A percentile compares a stretch with the other conserved stretches of the same genome.
Evolutionary conservation across 2,113 vertebrate genomes (phyloP).

Genomic region (Engraulis encrasicolus): DNA sequence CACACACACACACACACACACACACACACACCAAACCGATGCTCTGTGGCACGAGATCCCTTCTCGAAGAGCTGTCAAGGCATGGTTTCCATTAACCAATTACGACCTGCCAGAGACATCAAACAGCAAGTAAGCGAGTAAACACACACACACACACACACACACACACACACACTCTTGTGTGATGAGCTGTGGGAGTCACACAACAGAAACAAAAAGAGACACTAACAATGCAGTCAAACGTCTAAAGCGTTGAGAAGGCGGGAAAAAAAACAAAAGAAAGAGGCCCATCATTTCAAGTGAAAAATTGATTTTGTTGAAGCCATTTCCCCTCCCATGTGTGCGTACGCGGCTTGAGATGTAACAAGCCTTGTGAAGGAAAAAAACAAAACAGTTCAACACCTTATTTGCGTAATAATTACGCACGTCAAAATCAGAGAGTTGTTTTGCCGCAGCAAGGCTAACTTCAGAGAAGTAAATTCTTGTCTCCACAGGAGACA

Average conservation of each 20-base stretch:
- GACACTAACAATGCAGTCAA: background rate
- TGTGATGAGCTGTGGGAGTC: slow-evolving; percentile 25
- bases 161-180: slow-evolving; percentile 58
- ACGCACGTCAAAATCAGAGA: background rate
- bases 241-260: background rate
- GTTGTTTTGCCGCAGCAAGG: background rate
- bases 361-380: no score
- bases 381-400: background rate
- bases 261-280: no score
- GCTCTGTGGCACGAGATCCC: background rate
- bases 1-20: background rate
- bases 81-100: background rate
- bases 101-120: slow-evolving; percentile 5
- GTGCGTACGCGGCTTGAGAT: background rate
- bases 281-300: background rate
- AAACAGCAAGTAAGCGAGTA: no score
- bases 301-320: background rate
- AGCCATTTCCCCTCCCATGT: no score
- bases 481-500: background rate
- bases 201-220: no score
- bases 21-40: background rate
- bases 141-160: no score
- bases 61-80: background rate
- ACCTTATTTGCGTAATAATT: background rate
- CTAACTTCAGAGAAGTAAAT: background rate